Conservation (phyloP, 1,140 invertebrate species). For the Pogonognathellus flavescens region DNA sequence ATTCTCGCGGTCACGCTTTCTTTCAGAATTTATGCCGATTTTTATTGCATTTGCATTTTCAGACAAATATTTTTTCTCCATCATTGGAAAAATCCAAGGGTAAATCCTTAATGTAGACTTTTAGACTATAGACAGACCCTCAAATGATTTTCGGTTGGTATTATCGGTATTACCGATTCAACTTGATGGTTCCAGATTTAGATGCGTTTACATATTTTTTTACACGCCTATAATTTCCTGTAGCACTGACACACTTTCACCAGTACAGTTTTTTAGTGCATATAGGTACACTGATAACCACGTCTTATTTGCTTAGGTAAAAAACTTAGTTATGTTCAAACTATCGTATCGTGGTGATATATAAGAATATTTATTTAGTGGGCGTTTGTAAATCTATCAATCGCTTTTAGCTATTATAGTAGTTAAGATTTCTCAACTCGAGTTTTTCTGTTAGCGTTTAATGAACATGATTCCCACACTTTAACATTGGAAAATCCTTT, state of each 20-base stretch:
- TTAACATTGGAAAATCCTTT: no score
- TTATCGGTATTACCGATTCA: background rate
- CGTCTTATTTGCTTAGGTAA: background rate
- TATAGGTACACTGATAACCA: background rate
- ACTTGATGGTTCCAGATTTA: background rate
- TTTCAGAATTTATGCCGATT: background rate
- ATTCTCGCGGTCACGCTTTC: background rate
- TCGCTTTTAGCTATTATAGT: no score
- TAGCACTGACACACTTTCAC: constrained; percentile 17
- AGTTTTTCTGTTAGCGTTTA: no score
- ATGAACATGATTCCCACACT: no score
- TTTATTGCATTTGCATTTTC: background rate
- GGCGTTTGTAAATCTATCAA: no score
- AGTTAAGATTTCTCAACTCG: no score
- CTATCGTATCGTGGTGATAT: no score
- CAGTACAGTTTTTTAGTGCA: background rate
- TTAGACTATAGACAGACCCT: background rate
- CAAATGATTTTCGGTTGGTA: background rate
- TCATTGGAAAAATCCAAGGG: background rate
- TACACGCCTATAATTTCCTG: background rate
- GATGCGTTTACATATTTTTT: background rate
- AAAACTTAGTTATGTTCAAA: no score
- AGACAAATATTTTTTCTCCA: background rate
- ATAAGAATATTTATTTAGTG: background rate
- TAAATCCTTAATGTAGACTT: background rate